Percentiles rank a stretch among this genome's conserved stretches.
These are phyloP conservation scores for Bradynema listronoti DNA, from an alignment of 1,140 invertebrate species.

Conservation along the genomic window DNA sequence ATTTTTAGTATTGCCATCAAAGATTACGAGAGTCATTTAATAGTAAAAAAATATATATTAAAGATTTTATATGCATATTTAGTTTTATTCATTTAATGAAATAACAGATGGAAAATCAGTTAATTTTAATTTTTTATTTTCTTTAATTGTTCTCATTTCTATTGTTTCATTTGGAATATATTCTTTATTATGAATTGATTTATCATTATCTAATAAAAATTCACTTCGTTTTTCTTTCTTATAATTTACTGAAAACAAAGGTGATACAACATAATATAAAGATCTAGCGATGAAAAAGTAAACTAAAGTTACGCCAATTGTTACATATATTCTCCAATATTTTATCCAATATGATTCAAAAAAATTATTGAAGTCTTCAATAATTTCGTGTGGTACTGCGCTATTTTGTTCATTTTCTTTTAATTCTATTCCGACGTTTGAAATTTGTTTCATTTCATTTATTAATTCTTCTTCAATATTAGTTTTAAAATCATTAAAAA, in stretches of 20 bases:
- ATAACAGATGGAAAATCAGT: constrained; percentile 21
- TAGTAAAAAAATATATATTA: constrained; percentile 29
- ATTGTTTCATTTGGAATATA: constrained; percentile 16
- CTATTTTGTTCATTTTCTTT: constrained; percentile 23
- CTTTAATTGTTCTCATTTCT: constrained; percentile 6
- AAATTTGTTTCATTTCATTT: constrained; percentile 33
- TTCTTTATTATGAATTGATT: constrained; percentile 7
- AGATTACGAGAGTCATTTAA: constrained; percentile 27
- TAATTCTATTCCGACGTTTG: constrained; percentile 18
- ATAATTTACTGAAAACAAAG: constrained; percentile 18
- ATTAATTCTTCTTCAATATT: constrained; percentile 31
- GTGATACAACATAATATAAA: constrained; percentile 29
- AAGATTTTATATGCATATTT: too few species aligned
- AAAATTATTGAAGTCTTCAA: constrained; percentile 29
- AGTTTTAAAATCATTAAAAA: constrained; percentile 18
- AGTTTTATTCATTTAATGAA: constrained; percentile 18
- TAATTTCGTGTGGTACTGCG: constrained; percentile 26
- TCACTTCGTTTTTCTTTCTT: constrained; percentile 22
- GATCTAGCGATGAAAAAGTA: constrained; percentile 27
- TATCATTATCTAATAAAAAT: not conserved
- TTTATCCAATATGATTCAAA: constrained; percentile 30
- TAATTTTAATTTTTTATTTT: constrained; percentile 20
- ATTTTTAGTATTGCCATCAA: constrained; percentile 30
- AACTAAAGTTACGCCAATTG: constrained; percentile 29
- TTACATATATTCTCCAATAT: constrained; percentile 39